A percentile compares a stretch with the other conserved stretches of the same genome.
phyloP scores from a whole-genome alignment of 2,797 vertebrate genomes.

The Diglossa cyanea region DNA sequence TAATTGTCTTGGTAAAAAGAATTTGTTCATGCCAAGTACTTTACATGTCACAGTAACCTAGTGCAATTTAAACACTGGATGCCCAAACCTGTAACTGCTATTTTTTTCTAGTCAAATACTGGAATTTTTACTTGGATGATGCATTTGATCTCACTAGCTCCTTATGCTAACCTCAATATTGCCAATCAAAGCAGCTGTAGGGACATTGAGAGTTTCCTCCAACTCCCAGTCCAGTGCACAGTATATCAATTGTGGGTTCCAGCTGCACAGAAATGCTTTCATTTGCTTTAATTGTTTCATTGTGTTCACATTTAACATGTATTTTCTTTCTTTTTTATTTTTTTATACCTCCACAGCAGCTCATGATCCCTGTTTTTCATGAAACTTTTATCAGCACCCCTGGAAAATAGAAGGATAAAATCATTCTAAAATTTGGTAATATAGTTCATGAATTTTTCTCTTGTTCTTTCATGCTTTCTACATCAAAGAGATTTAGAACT shows the following conservation, averaged over 20 bases:
- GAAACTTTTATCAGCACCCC: background rate
- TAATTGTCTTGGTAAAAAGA: background rate
- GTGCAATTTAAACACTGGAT: background rate
- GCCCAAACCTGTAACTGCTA: background rate
- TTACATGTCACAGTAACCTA: background rate
- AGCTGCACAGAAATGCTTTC: conserved; percentile 45
- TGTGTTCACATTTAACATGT: conserved; percentile 9
- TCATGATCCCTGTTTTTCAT: background rate
- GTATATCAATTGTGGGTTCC: background rate
- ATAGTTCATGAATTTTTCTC: background rate
- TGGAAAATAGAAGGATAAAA: background rate
- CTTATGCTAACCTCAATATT: background rate
- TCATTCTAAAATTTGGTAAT: background rate
- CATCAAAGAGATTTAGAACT: background rate
- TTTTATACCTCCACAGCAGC: background rate
- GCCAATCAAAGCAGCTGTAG: background rate
- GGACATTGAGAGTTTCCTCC: background rate
- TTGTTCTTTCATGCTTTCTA: background rate
- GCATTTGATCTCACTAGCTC: background rate
- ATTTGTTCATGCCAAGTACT: background rate
- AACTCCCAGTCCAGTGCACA: background rate
- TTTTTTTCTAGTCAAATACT: background rate
- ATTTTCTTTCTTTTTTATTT: background rate
- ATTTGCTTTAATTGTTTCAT: conserved; percentile 55
- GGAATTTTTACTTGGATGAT: background rate